Conservation (phyloP, 2,797 vertebrate species). For the Pseudochaenichthys georgianus region DNA sequence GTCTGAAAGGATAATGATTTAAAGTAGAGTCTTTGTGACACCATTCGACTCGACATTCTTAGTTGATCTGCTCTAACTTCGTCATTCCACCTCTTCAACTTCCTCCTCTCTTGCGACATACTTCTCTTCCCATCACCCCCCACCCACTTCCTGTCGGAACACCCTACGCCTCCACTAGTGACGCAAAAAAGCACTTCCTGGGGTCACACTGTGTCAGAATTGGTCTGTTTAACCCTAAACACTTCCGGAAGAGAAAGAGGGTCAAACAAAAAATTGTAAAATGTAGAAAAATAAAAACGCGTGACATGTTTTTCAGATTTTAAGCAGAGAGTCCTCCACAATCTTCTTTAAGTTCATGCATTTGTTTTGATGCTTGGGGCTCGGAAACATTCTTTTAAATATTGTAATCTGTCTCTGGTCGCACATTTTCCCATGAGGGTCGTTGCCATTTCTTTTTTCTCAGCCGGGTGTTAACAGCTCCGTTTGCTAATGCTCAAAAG, state of each 20-base stretch:
- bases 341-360: conserved; percentile 11
- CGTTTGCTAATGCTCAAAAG: conserved; percentile 30
- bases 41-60: neutral
- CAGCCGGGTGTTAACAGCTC: conserved; percentile 25
- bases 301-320: neutral
- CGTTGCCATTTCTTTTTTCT: conserved; percentile 37
- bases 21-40: neutral
- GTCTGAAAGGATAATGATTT: neutral
- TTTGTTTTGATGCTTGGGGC: conserved; percentile 5
- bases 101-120: neutral
- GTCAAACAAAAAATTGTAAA: neutral
- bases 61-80: neutral
- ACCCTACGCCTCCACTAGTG: conserved; percentile 30
- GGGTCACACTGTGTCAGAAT: conserved; percentile 60
- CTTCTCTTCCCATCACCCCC: conserved; percentile 11
- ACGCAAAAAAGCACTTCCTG: conserved; percentile 65
- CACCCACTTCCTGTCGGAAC: conserved; percentile 44
- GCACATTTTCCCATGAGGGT: conserved; percentile 26
- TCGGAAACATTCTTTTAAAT: conserved; percentile 8
- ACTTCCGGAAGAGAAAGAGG: conserved; percentile 44
- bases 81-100: conserved; percentile 8
- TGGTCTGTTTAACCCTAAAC: conserved; percentile 53
- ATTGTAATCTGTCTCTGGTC: conserved; percentile 22
- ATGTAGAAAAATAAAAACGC: neutral
- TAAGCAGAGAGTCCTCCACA: neutral